Conservation (phyloP, 2,113 vertebrate genomes). For the Fulica atra region DNA sequence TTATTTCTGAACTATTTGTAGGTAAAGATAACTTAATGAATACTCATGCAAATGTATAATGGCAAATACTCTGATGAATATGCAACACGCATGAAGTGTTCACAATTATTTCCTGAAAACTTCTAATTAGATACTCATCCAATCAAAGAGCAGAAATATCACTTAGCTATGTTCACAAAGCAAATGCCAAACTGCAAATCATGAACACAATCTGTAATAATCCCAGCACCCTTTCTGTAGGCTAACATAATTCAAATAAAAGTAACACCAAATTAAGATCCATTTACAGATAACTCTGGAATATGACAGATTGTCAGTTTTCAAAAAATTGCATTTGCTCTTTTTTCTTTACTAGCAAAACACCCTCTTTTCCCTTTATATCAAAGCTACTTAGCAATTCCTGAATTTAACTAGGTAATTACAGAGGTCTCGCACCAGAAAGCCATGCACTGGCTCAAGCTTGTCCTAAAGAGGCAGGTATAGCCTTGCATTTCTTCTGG, state of each 20-base stretch:
- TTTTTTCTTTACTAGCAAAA: not conserved
- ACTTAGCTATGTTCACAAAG: not conserved
- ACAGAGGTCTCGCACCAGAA: not conserved
- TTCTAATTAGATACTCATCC: not conserved
- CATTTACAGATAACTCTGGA: not conserved
- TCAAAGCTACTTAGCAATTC: not conserved
- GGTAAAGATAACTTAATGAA: not conserved
- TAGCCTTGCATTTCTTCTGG: not conserved
- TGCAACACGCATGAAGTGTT: not conserved
- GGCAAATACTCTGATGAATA: not conserved
- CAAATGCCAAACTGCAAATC: not conserved
- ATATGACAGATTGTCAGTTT: rapidly evolving
- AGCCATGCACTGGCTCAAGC: not conserved
- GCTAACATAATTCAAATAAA: not conserved
- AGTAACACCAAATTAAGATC: not conserved
- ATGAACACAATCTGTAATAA: not conserved
- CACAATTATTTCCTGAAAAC: conserved; percentile 14
- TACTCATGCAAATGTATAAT: not conserved
- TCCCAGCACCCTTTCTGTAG: not conserved
- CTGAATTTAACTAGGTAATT: not conserved
- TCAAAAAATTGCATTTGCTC: not conserved
- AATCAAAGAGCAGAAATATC: not conserved
- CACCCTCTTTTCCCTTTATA: not conserved
- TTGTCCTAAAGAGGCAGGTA: not conserved
- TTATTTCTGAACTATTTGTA: not conserved